Evolutionary conservation across 2,797 vertebrate genomes (phyloP).

Genomic region (Scleropages formosus): DNA sequence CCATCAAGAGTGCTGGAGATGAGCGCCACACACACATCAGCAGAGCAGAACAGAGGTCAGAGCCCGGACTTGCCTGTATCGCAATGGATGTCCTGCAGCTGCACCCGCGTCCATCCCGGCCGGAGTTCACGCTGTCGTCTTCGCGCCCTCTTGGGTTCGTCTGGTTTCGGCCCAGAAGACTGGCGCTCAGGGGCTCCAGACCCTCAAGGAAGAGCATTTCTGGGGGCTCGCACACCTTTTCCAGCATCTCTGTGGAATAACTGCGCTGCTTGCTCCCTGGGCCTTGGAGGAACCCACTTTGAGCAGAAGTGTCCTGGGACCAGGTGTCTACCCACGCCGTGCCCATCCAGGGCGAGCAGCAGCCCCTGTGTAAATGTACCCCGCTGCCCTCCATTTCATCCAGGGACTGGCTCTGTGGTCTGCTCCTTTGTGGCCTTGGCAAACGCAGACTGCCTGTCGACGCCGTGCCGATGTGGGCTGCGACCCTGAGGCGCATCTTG

Average conservation of each 20-base stretch:
- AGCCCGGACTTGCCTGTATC: constrained; percentile 10
- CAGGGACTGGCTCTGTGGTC: constrained; percentile 1
- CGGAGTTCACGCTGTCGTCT: not conserved
- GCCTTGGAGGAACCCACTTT: not conserved
- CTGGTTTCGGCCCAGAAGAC: constrained; percentile 3
- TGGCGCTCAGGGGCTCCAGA: not conserved
- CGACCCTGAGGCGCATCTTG: constrained; percentile 76
- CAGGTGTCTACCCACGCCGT: not conserved
- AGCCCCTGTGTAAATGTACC: not conserved
- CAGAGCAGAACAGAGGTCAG: not conserved
- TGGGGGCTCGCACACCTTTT: not conserved
- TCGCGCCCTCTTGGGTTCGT: not conserved
- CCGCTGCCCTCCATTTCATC: not conserved
- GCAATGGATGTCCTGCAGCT: constrained; percentile 15
- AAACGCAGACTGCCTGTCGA: constrained; percentile 73
- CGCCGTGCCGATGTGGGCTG: constrained; percentile 79
- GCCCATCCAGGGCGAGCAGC: not conserved
- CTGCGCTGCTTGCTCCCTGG: constrained; percentile 9
- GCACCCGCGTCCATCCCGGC: constrained; percentile 1
- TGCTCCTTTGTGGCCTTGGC: not conserved
- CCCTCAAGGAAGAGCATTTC: not conserved
- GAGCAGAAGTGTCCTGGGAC: not conserved
- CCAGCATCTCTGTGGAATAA: constrained; percentile 17
- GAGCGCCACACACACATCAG: not conserved
- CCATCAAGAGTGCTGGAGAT: too few relatives aligned